Percentiles rank a stretch among this genome's conserved stretches.
Evolutionary conservation across 2,797 vertebrate genomes (phyloP).

Genomic region (Sebastes steindachneri): DNA sequence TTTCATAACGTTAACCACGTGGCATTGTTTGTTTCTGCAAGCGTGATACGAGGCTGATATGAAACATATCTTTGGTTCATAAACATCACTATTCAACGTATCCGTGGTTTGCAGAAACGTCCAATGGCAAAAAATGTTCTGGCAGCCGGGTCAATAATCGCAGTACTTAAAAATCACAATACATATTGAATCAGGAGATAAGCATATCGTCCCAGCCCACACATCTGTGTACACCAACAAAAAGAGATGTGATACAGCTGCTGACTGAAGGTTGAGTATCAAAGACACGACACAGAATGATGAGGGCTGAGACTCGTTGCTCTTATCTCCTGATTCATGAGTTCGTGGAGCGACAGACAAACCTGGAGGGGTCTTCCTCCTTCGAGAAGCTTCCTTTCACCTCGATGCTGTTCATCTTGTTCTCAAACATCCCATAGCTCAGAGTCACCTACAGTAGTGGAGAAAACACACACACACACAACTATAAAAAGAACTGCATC

Average conservation of each 20-base stretch:
- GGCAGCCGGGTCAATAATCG: too few relatives aligned
- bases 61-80: too few relatives aligned
- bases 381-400: constrained; percentile 86
- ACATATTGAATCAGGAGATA: too few relatives aligned
- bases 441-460: constrained; percentile 88
- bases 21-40: too few relatives aligned
- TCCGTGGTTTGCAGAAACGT: too few relatives aligned
- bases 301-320: background rate
- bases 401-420: constrained; percentile 90
- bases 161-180: too few relatives aligned
- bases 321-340: background rate
- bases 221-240: background rate
- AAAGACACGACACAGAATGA: background rate
- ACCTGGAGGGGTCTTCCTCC: constrained; percentile 93
- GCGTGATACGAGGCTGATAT: too few relatives aligned
- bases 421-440: constrained; percentile 92
- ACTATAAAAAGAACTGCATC: background rate
- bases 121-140: too few relatives aligned
- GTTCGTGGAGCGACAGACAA: background rate
- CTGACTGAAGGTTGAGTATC: background rate
- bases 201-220: background rate
- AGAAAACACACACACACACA: background rate
- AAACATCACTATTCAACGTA: too few relatives aligned
- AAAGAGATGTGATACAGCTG: background rate
- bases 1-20: too few relatives aligned